A percentile compares a stretch with the other conserved stretches of the same genome.
phyloP scores from a whole-genome alignment of 1,140 invertebrate species.

The Papilio aristodemus region DNA sequence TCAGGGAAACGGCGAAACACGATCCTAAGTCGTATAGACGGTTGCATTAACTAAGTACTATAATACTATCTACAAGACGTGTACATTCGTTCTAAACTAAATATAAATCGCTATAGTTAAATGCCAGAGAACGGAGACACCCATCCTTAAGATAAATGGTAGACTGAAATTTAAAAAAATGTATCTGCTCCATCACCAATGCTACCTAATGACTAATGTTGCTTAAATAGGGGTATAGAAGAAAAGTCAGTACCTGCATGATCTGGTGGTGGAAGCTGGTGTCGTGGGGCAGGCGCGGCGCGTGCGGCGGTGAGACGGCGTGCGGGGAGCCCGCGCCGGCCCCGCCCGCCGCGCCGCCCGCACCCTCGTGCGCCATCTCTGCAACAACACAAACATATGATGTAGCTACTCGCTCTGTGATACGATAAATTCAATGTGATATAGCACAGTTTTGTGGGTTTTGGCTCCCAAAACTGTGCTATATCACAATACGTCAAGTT shows the following conservation, averaged over 20 bases:
- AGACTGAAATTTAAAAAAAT: too few relatives aligned
- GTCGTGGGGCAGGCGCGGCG: conserved; percentile 66
- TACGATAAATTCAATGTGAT: too few relatives aligned
- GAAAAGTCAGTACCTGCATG: conserved; percentile 61
- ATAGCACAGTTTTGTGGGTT: too few relatives aligned
- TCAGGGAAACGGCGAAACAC: too few relatives aligned
- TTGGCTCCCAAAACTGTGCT: too few relatives aligned
- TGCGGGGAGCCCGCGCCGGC: conserved; percentile 49
- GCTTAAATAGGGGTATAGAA: neutral
- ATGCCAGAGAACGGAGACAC: conserved; percentile 16
- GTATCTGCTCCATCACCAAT: too few relatives aligned
- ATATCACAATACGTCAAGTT: conserved; percentile 30
- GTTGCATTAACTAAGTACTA: too few relatives aligned
- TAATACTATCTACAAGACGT: neutral
- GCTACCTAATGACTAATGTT: neutral
- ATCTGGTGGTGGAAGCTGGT: conserved; percentile 77
- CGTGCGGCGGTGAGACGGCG: conserved; percentile 67
- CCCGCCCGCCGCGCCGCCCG: conserved; percentile 59
- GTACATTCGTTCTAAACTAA: neutral
- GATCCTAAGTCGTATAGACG: too few relatives aligned
- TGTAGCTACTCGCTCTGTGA: too few relatives aligned
- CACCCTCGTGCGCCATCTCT: conserved; percentile 78
- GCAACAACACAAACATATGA: too few relatives aligned
- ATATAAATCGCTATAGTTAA: neutral
- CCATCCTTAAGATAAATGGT: neutral